Percentiles rank a stretch among this genome's conserved stretches.
These are phyloP conservation scores for Tetragonula clypearis DNA, from an alignment of 1,140 invertebrate species.

Conservation along the genomic window DNA sequence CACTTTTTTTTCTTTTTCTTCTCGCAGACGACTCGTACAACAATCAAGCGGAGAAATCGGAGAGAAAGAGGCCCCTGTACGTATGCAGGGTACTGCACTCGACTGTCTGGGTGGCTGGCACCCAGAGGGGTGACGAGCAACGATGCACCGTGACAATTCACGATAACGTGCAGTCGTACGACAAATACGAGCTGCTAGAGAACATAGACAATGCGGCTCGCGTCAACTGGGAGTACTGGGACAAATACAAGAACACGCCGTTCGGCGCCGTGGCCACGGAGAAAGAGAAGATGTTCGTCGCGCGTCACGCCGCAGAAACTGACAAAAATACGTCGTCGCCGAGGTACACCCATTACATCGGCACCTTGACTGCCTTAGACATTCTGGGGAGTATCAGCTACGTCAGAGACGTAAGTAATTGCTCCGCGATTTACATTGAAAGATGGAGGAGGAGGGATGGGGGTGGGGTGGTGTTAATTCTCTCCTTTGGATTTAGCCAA, in stretches of 20 bases:
- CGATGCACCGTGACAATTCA: constrained; percentile 86
- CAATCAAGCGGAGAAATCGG: constrained; percentile 59
- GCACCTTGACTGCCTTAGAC: constrained; percentile 84
- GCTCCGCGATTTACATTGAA: not conserved
- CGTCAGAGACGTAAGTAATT: constrained; percentile 82
- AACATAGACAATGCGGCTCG: constrained; percentile 89
- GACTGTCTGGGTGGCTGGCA: constrained; percentile 87
- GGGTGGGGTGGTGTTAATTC: not conserved
- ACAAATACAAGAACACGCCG: constrained; percentile 84
- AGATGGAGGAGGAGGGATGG: not conserved
- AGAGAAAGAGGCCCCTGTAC: constrained; percentile 82
- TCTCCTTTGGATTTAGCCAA: not conserved
- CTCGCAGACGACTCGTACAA: constrained; percentile 45
- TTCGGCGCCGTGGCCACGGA: constrained; percentile 86
- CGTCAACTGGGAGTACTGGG: constrained; percentile 87
- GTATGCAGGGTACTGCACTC: constrained; percentile 88
- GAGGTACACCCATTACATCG: constrained; percentile 84
- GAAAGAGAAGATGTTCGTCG: constrained; percentile 81
- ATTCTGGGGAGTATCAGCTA: constrained; percentile 86
- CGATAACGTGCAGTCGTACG: constrained; percentile 83
- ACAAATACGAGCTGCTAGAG: constrained; percentile 88
- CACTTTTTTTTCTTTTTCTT: not conserved
- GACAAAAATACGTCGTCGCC: constrained; percentile 66
- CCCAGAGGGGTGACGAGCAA: constrained; percentile 78
- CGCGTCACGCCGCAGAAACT: constrained; percentile 73